phyloP scores from a whole-genome alignment of 2,797 vertebrate genomes.

The Diceros bicornis region DNA sequence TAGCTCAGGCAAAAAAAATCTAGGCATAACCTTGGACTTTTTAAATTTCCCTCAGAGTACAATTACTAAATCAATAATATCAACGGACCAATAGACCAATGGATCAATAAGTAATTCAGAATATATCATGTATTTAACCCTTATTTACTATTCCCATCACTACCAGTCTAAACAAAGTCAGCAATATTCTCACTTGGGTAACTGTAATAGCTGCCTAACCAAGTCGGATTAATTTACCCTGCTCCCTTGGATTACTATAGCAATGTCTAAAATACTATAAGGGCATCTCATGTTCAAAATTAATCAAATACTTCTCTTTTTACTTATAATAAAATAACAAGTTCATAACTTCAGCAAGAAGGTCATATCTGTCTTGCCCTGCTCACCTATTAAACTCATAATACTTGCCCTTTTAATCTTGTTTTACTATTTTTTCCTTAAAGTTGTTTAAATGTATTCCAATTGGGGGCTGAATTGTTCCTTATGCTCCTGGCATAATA shows the following conservation, averaged over 20 bases:
- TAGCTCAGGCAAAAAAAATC: neutral
- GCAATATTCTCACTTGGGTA: neutral
- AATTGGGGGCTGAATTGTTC: neutral
- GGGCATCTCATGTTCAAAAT: neutral
- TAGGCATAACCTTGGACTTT: too few species aligned
- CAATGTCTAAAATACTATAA: neutral
- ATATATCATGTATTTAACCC: neutral
- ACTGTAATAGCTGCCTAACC: neutral
- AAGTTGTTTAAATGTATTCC: neutral
- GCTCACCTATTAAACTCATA: neutral
- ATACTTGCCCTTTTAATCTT: neutral
- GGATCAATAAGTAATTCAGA: neutral
- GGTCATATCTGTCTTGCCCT: neutral
- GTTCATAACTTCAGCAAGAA: neutral
- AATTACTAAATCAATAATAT: neutral
- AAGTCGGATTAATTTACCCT: neutral
- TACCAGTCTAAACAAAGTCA: neutral
- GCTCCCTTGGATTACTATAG: neutral
- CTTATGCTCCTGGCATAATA: neutral
- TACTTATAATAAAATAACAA: neutral
- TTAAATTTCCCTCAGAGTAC: neutral
- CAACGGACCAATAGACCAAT: neutral
- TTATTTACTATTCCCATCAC: neutral
- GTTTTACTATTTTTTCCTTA: neutral
- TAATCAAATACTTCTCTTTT: neutral